Conservation (phyloP, 1,140 invertebrate species). For the Drosophila simulans region DNA sequence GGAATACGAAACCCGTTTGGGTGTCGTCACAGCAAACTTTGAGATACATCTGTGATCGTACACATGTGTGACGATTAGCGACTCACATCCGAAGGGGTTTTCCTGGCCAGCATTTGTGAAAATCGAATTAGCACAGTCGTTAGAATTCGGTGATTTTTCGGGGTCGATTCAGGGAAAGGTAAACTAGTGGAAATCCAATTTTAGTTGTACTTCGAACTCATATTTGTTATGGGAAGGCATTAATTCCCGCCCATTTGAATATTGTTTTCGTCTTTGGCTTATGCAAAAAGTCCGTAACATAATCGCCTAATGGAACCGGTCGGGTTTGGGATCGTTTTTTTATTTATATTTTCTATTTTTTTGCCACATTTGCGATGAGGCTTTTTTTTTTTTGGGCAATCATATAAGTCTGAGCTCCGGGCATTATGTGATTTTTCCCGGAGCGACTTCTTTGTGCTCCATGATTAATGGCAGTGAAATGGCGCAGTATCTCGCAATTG, state of each 20-base stretch:
- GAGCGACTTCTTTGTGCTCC: background rate
- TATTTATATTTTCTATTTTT: slow-evolving; percentile 18
- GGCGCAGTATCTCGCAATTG: slow-evolving; percentile 14
- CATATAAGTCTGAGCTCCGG: slow-evolving; percentile 22
- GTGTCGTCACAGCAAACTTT: slow-evolving; percentile 53
- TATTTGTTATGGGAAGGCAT: no score
- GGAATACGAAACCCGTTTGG: slow-evolving; percentile 45
- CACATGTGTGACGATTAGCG: slow-evolving; percentile 25
- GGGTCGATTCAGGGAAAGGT: background rate
- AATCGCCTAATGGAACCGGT: slow-evolving; percentile 43
- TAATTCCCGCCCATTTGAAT: slow-evolving; percentile 25
- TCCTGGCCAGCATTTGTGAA: slow-evolving; percentile 26
- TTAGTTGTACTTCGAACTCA: background rate
- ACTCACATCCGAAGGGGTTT: slow-evolving; percentile 34
- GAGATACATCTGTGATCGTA: background rate
- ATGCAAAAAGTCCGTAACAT: slow-evolving; percentile 40
- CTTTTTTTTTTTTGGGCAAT: slow-evolving; percentile 6
- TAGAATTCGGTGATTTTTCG: slow-evolving; percentile 34
- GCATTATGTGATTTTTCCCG: slow-evolving; percentile 28
- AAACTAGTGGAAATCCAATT: background rate
- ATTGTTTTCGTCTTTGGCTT: slow-evolving; percentile 29
- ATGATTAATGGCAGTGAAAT: slow-evolving; percentile 26
- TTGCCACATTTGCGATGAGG: slow-evolving; percentile 26
- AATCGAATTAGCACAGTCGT: slow-evolving; percentile 23
- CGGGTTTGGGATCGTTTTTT: slow-evolving; percentile 2